These are phyloP conservation scores for Heterodera schachtii DNA, from an alignment of 1,140 invertebrate species.

Conservation along the genomic window DNA sequence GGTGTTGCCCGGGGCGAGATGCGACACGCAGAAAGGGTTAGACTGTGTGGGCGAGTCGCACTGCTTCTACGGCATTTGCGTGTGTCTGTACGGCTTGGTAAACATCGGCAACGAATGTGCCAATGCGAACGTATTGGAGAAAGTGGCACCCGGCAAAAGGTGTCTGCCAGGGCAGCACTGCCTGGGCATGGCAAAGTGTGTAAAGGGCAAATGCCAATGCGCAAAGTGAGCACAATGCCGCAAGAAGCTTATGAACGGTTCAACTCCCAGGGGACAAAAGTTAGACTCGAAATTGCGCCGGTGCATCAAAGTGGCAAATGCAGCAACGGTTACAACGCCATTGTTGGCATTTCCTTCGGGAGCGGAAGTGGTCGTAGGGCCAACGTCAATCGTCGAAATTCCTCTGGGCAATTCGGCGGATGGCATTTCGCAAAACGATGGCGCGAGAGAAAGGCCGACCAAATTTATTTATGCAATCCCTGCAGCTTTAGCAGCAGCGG, in stretches of 20 bases:
- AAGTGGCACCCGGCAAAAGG: slow-evolving; percentile 47
- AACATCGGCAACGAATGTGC: slow-evolving; percentile 53
- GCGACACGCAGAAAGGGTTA: slow-evolving; percentile 57
- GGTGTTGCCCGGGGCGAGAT: slow-evolving; percentile 51
- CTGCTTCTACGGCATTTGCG: slow-evolving; percentile 61
- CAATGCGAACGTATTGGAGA: slow-evolving; percentile 37
- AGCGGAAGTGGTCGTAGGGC: slow-evolving; percentile 11
- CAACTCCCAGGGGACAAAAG: slow-evolving; percentile 10
- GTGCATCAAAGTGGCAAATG: neutral
- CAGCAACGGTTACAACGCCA: neutral
- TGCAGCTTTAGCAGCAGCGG: slow-evolving; percentile 18
- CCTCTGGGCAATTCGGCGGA: neutral
- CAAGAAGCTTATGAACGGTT: neutral
- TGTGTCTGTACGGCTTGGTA: slow-evolving; percentile 50
- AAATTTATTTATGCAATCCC: slow-evolving; percentile 46
- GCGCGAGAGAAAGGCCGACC: neutral
- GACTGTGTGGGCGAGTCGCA: slow-evolving; percentile 58
- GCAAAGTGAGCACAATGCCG: slow-evolving; percentile 33
- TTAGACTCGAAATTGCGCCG: slow-evolving; percentile 3
- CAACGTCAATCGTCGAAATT: neutral
- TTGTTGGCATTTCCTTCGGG: neutral
- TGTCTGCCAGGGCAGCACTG: slow-evolving; percentile 47
- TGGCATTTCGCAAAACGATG: neutral
- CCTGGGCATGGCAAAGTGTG: slow-evolving; percentile 46
- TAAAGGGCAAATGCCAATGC: slow-evolving; percentile 54